Evolutionary conservation across 1,140 invertebrate genomes (phyloP).

Genomic region (Melanaphis sacchari): DNA sequence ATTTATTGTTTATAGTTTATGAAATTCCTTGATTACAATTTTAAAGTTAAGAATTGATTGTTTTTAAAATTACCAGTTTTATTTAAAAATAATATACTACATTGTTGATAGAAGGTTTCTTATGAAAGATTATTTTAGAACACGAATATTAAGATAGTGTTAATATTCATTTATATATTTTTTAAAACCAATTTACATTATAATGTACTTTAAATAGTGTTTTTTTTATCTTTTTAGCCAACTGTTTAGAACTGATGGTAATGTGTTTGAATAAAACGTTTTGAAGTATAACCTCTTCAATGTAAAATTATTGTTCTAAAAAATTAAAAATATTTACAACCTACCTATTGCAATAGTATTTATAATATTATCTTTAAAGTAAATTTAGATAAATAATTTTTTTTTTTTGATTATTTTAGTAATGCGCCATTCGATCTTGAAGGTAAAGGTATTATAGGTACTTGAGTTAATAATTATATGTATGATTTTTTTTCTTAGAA

Average conservation of each 20-base stretch:
- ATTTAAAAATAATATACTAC: neutral
- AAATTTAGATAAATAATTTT: neutral
- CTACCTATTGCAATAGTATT: neutral
- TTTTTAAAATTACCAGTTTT: neutral
- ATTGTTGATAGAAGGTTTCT: neutral
- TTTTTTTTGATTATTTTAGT: neutral
- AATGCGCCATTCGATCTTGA: neutral
- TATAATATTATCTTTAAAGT: neutral
- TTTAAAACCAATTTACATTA: neutral
- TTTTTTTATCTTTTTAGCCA: neutral
- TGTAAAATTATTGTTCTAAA: neutral
- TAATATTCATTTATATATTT: neutral
- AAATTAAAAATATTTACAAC: neutral
- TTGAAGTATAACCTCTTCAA: neutral
- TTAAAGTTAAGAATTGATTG: neutral
- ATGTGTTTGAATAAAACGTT: neutral
- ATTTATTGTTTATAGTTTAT: neutral
- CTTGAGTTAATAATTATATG: neutral
- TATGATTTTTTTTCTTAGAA: too few relatives aligned
- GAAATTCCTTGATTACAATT: neutral
- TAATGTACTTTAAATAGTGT: neutral
- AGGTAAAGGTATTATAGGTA: neutral
- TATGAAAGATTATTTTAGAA: neutral
- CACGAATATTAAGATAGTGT: neutral
- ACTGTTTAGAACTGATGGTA: neutral